Evolutionary conservation across 1,140 invertebrate species (phyloP), one percentile per base, ranked within the genome.

Genomic region (Formica selysi): DNA sequence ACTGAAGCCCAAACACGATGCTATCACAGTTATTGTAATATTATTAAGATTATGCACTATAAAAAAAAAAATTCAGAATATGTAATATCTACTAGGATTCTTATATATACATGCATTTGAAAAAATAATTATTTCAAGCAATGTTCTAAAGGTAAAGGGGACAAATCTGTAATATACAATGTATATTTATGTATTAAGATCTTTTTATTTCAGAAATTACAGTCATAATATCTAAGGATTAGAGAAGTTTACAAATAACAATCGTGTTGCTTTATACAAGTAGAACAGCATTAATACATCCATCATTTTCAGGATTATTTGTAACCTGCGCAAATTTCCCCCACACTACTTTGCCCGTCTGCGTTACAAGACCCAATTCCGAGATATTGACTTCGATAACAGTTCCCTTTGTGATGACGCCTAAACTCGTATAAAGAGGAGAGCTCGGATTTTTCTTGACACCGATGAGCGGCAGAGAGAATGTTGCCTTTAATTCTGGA

Each of bases 301-400:
- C 99, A 97, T 99, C 99, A 96, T 99, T 99, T 95, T 99, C 99
- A 8, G 99, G 99, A 96, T 99, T 99, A 94, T 99, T 99, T 0
- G 99, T 99, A 19, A 99, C 99, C 95, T 99, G 99, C 0, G 99
- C 99, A 96, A 99, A 99, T 96, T 99, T 99, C 88, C 99, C 99
- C 99, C 99, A 99, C 1, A 99, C 98, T 86, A 99, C 99, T 97
- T 99, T 99, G 80, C 99, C 99, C 51, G 98, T 98, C 95, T 99
- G 99, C 11, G 99, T 99, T 0, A 99, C 99, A 64, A 99, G 96
- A 96, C 99, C 99, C 65, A 99, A 96, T 95, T 99, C 99, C 70
- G 98, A 99, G 89, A 99, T 99, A 94, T 99, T 99, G 0, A 99
- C 98, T 96, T 99, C 99, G 86, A 99, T 98, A 0, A 99, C 97